Evolutionary conservation across 2,888 invertebrate genomes (phyloP), one percentile per base, ranked within the genome.

Genomic region (Amaurobius ferox): DNA sequence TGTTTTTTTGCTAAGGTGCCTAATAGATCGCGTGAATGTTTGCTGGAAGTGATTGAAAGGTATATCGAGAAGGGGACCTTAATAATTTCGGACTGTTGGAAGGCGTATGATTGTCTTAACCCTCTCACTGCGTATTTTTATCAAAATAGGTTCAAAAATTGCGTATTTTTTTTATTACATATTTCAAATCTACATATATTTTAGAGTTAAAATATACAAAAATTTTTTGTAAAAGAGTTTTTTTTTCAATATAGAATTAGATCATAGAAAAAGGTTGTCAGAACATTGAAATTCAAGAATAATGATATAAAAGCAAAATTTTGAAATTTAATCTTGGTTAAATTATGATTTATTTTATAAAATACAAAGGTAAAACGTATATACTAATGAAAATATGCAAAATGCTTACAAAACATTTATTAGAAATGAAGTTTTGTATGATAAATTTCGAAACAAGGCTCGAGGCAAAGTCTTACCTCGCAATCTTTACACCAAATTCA

Each of bases 401-500:
- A 74, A 74, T 74, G 64, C 66, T 74, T 74, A 40, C 66, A 76
- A 64, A 76, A 76, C 29, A 66, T 76, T 44, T 44, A 40, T 66
- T 76, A 76, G 29, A 76, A 76, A 74, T 74, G 39, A 66, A 64
- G 74, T 55, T 23, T 55, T 55, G 55, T 55, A 55, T 55, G 55
- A 23, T 55, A 55, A 55, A 55, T 55, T 55, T 55, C 30, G 64
- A 64, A 64, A 64, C 64, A 64, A 28, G 1, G 2, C 64, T 64
- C 11, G 64, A 64, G 64, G 64, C 29, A 29, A 64, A 64, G 64
- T 29, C 64, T 30, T n/a, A 29, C 29, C 64, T 29, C 11, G 30
- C 55, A 55, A 55, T 55, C 55, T 23, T 55, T 55, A 23, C 55
- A 55, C 55, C 55, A 55, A 55, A 55, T 55, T 55, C 23, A 23